Evolutionary conservation across 2,797 vertebrate genomes (phyloP).

Genomic region (Lophotriccus pileatus): DNA sequence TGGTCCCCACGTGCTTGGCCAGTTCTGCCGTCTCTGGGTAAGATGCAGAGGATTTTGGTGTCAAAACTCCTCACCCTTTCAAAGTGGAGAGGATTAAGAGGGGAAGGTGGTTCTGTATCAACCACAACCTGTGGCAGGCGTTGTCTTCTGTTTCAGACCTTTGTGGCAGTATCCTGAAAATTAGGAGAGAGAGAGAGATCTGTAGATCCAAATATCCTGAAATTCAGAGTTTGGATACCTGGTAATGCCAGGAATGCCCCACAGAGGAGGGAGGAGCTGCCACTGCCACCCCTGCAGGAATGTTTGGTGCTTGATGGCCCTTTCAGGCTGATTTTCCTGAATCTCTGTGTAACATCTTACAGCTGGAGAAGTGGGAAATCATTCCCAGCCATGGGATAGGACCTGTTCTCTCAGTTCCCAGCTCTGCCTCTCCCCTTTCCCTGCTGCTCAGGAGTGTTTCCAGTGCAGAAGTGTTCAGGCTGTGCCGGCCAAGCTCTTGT

Average conservation of each 20-base stretch:
- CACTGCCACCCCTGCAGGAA: not conserved
- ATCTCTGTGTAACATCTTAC: not conserved
- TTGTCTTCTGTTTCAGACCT: not conserved
- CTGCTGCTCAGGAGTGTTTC: not conserved
- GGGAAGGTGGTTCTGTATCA: not conserved
- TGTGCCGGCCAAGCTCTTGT: not conserved
- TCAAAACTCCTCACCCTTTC: not conserved
- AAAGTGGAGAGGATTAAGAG: not conserved
- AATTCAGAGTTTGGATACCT: not conserved
- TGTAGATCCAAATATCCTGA: not conserved
- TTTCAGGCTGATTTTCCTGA: not conserved
- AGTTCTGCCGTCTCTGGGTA: not conserved
- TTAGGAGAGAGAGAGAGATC: not conserved
- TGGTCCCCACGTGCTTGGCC: not conserved
- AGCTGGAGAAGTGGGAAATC: not conserved
- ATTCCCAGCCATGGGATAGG: not conserved
- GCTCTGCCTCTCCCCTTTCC: not conserved
- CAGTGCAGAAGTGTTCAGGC: not conserved
- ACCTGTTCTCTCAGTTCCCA: not conserved
- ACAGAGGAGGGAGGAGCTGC: not conserved
- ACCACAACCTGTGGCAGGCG: no score
- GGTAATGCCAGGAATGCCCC: not conserved
- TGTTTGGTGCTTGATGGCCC: fast-evolving
- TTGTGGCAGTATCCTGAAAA: not conserved
- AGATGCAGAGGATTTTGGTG: not conserved